Conservation (phyloP, 2,113 vertebrate species). For the Myodes glareolus region DNA sequence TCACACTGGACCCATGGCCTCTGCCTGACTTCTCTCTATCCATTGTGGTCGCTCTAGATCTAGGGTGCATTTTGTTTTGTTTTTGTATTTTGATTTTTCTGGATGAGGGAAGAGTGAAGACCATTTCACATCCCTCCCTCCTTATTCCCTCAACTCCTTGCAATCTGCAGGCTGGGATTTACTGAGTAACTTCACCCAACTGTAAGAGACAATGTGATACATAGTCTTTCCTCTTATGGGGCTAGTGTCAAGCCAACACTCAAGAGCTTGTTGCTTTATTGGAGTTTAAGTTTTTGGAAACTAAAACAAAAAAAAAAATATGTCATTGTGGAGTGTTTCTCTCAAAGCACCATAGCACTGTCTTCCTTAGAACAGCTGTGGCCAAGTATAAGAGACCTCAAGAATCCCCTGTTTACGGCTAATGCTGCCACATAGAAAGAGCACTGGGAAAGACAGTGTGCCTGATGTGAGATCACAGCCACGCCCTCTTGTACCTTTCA, state of each 20-base stretch:
- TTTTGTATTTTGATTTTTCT: background rate
- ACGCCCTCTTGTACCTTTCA: background rate
- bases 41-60: background rate
- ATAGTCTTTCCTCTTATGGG: background rate
- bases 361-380: background rate
- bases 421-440: background rate
- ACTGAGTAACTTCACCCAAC: background rate
- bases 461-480: background rate
- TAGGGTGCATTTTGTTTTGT: background rate
- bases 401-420: background rate
- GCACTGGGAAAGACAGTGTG: background rate
- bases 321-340: background rate
- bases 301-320: no score
- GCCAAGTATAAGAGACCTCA: background rate
- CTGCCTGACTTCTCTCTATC: background rate
- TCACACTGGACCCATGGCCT: background rate
- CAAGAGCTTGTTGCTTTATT: background rate
- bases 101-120: background rate
- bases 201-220: accelerated
- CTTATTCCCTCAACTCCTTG: background rate
- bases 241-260: background rate
- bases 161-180: background rate
- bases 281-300: background rate
- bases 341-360: background rate
- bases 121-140: no score